Evolutionary conservation across 2,113 vertebrate species (phyloP), one percentile per base, ranked within the genome.

Genomic region (Perca fluviatilis): DNA sequence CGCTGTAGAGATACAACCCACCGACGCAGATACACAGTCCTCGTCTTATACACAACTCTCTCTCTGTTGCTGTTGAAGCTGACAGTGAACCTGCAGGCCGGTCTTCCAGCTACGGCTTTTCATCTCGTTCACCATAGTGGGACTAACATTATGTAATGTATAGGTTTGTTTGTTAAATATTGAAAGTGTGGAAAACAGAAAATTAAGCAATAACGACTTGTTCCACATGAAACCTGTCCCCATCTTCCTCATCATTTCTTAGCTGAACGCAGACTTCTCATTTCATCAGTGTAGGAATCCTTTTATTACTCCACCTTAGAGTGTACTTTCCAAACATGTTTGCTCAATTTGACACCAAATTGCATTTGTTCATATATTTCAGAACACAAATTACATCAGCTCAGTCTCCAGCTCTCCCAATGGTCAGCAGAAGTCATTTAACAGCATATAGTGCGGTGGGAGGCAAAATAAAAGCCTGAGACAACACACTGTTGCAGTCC

Each of bases 291-390:
- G 19, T 27, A 62, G 27, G 61, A 62, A 74, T 74, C 57, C 71
- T 62, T n/a, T 51, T 50, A 50, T 62, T 46, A 18, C 57, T 12
- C 43, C 54, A 27, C 36, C 69, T 27, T 21, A 25, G 70, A 73
- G 54, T 1, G 15, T 23, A 18, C 70, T 87, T 80, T 80, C 79
- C 54, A 82, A 61, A 77, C 67, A 78, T 57, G 43, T 80, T 85
- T 84, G 66, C 70, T 82, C 71, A 76, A 83, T 89, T 87, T 89
- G 80, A 92, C 84, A 89, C 76, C 71, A 85, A 90, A 91, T 85
- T 90, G 78, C 63, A 90, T 90, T 87, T 92, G 79, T 80, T 53
- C 73, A 64, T 80, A 91, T 76, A 82, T 87, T 87, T 83, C 56
- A 19, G 51, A 51, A 71, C 83, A 58, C 12, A 83, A 86, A 90